phyloP scores from a whole-genome alignment of 2,113 vertebrate genomes.

The Protomyctophum bolini region DNA sequence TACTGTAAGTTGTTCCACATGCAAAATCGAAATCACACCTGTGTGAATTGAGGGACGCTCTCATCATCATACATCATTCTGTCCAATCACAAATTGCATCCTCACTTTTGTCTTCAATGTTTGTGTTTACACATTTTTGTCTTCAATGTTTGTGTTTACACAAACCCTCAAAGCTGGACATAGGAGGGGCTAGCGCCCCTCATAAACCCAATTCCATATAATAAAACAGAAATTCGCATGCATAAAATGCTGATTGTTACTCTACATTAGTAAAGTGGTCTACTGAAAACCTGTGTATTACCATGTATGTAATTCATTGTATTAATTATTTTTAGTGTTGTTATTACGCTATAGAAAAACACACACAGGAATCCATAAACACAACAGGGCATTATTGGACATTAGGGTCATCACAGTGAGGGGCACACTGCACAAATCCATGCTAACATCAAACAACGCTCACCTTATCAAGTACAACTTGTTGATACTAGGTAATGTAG shows the following conservation, averaged over 20 bases:
- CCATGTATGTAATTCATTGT: constrained; percentile 1
- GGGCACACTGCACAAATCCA: constrained; percentile 34
- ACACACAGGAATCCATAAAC: neutral
- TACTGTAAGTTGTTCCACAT: constrained; percentile 58
- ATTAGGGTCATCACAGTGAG: constrained; percentile 6
- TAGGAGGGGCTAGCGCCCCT: too few species aligned
- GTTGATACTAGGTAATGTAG: neutral
- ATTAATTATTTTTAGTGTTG: neutral
- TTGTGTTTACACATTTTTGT: too few species aligned
- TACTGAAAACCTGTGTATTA: neutral
- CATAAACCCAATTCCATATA: constrained; percentile 21
- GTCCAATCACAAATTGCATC: too few species aligned
- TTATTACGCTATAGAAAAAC: neutral
- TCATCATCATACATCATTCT: too few species aligned
- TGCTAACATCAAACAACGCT: constrained; percentile 47
- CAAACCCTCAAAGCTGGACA: too few species aligned
- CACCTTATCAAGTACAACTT: constrained; percentile 54
- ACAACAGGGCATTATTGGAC: neutral
- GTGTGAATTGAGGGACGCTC: too few species aligned
- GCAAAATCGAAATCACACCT: constrained; percentile 54
- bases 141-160: too few species aligned
- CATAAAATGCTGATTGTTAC: constrained; percentile 30
- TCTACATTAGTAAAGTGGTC: constrained; percentile 14
- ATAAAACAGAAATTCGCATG: constrained; percentile 41
- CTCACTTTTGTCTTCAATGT: too few species aligned